These are phyloP conservation scores for Limosa lapponica DNA, from an alignment of 2,797 vertebrate genomes.

Conservation along the genomic window DNA sequence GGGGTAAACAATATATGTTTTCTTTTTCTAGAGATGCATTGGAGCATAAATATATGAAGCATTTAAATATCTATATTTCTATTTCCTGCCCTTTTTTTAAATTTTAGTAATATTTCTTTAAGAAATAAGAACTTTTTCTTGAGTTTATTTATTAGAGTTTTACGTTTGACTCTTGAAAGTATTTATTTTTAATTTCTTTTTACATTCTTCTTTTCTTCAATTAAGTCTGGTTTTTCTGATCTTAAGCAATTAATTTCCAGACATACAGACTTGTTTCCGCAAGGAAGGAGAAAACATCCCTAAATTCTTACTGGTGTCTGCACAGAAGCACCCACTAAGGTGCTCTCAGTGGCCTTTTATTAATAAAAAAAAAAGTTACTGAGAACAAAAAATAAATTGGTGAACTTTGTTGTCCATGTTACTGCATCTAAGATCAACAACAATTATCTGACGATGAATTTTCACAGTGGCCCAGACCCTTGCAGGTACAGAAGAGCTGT, in stretches of 20 bases:
- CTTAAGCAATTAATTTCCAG: slow-evolving; percentile 17
- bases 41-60: background rate
- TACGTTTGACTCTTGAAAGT: background rate
- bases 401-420: background rate
- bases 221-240: background rate
- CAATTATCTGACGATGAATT: background rate
- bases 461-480: background rate
- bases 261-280: background rate
- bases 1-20: slow-evolving; percentile 6
- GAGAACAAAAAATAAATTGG: background rate
- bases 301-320: background rate
- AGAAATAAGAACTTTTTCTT: background rate
- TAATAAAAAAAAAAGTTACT: background rate
- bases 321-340: background rate
- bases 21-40: background rate
- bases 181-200: background rate
- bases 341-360: background rate
- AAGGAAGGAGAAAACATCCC: background rate
- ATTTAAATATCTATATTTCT: background rate
- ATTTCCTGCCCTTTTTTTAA: background rate
- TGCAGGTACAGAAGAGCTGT: background rate
- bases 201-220: background rate
- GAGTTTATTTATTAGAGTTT: background rate
- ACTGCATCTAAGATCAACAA: background rate
- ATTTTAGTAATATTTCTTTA: slow-evolving; percentile 8